Evolutionary conservation across 1,140 invertebrate genomes (phyloP).

Genomic region (Drosophila sp.): DNA sequence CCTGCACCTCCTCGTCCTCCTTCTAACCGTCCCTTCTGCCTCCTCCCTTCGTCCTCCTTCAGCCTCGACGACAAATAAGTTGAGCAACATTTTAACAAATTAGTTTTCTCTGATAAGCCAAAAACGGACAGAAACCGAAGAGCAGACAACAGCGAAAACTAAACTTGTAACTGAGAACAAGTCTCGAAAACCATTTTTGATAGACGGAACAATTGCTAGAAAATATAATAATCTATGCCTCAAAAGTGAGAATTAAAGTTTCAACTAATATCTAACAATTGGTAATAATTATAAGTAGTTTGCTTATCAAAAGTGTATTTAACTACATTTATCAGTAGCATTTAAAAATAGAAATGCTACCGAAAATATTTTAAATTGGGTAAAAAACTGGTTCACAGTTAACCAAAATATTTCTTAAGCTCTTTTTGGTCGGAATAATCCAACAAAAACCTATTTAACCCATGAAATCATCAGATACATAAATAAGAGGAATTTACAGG

Average conservation of each 20-base stretch:
- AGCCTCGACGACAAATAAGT: conserved; percentile 63
- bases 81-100: conserved; percentile 75
- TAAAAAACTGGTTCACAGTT: too few species aligned
- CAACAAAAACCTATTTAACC: too few species aligned
- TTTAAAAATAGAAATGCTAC: too few species aligned
- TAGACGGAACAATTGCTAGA: neutral
- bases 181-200: neutral
- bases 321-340: too few species aligned
- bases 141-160: neutral
- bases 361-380: too few species aligned
- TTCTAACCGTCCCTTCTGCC: neutral
- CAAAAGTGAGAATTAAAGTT: neutral
- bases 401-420: too few species aligned
- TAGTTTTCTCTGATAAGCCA: conserved; percentile 71
- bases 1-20: conserved; percentile 3
- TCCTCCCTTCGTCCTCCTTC: neutral
- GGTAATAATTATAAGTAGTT: too few species aligned
- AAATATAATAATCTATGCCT: neutral
- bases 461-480: too few species aligned
- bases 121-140: conserved; percentile 33
- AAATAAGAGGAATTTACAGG: too few species aligned
- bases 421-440: too few species aligned
- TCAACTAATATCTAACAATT: neutral
- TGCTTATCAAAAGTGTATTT: too few species aligned
- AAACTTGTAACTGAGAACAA: conserved; percentile 10